Evolutionary conservation across 2,113 vertebrate genomes (phyloP).

Genomic region (Neopipo cinnamomea): DNA sequence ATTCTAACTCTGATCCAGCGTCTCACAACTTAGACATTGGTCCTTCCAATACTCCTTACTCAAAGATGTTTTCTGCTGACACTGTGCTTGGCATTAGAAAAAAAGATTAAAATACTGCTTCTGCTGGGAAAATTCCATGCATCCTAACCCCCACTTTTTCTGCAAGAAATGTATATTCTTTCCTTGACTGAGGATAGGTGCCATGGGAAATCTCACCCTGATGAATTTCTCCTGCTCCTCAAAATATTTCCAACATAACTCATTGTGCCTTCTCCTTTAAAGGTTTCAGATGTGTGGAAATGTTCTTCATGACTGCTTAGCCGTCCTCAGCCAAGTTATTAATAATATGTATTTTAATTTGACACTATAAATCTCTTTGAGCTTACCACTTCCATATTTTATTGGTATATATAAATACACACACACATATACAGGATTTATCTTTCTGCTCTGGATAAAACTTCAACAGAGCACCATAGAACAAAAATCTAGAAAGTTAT

Average conservation of each 20-base stretch:
- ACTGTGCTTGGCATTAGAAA: neutral
- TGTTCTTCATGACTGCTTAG: neutral
- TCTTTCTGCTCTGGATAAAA: neutral
- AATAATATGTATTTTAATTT: slow-evolving; percentile 1
- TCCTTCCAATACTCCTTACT: neutral
- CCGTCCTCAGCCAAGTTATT: neutral
- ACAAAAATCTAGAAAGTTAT: neutral
- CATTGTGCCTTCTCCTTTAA: neutral
- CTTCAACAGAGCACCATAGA: neutral
- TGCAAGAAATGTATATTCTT: neutral
- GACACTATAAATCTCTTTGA: neutral
- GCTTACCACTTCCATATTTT: neutral
- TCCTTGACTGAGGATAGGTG: neutral
- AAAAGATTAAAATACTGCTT: neutral
- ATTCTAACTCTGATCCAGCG: neutral
- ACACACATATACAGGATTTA: neutral
- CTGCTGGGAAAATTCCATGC: neutral
- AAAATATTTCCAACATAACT: neutral
- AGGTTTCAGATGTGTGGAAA: neutral
- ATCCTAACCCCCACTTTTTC: neutral
- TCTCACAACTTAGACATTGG: neutral
- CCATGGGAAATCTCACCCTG: neutral
- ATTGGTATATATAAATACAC: neutral
- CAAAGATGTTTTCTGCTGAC: neutral
- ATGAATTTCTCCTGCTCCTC: neutral